Conservation (phyloP, 2,113 vertebrate genomes). For the Daubentonia madagascariensis region DNA sequence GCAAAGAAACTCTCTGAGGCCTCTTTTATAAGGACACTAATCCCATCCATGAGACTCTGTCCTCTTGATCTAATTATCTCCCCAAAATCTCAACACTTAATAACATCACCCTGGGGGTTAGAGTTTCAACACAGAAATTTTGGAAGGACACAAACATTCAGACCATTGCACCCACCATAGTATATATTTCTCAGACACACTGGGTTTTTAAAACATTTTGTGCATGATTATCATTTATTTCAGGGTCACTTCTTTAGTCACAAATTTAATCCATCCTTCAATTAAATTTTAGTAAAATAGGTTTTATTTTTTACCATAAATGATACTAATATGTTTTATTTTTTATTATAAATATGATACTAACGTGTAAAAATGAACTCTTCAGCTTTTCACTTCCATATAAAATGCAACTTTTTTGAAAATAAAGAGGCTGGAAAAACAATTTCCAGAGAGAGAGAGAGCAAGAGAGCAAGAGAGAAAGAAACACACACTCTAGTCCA, state of each 20-base stretch:
- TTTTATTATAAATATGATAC: background rate
- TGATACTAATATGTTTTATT: background rate
- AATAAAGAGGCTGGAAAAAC: background rate
- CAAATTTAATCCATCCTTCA: background rate
- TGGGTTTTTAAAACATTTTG: background rate
- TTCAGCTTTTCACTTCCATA: background rate
- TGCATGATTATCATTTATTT: background rate
- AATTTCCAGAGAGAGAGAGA: background rate
- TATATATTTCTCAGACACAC: background rate
- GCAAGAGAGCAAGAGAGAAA: background rate
- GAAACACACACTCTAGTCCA: background rate
- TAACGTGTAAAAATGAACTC: background rate
- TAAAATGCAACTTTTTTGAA: background rate
- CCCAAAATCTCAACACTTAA: background rate
- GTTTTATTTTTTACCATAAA: too few species aligned
- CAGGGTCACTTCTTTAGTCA: background rate
- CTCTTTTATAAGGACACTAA: background rate
- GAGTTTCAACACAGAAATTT: background rate
- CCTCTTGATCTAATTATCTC: too few species aligned
- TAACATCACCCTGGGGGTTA: background rate
- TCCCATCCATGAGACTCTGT: background rate
- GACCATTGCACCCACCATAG: background rate
- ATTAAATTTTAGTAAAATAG: background rate
- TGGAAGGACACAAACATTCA: background rate
- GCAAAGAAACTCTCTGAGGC: background rate